Evolutionary conservation across 2,113 vertebrate genomes (phyloP), one percentile per base, ranked within the genome.

Genomic region (Saccopteryx leptura): DNA sequence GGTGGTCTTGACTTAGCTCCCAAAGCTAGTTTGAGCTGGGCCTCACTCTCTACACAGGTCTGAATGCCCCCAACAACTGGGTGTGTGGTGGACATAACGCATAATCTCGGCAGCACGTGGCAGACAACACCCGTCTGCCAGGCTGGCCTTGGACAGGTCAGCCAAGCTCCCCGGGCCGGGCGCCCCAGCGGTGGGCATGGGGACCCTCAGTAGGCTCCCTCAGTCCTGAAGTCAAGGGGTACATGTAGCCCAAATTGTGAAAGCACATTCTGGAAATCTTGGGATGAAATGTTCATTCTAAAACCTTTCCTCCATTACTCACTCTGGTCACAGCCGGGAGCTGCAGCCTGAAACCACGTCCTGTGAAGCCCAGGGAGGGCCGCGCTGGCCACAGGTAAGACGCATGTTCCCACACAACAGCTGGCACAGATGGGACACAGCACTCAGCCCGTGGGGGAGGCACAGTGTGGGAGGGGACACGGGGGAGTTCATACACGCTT

Each of bases 91-190:
- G 65, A 48, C 7, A 1, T 23, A 60, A 24, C 83, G 23, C 52
- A 33, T 26, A 12, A 9, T 26, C 3, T 28, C 48, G 23, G 19
- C 60, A 8, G 7, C 61, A 1, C 0, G 0, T 1, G 1, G 13
- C 9, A 4, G 9, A 31, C 10, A 65, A 10, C 46, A 13, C 63
- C 31, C 12, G 39, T 39, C 39, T 39, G 39, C 39, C 39, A 39
- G 9, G 48, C 19, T 4, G 33, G 63, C 26, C 71, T 31, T 0
- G 54, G 81, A 4, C 5, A 13, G 26, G 66, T 15, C 76, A 19
- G 39, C 1, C 9, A 4, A 46, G 76, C 78, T 63, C 23, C 33
- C 66, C 0, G 2, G 75, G 54, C 28, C 7, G 5, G 19, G 56
- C 0, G 18, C 52, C 33, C 56, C 68, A 0, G 18, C 7, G 9